Evolutionary conservation across 2,113 vertebrate species (phyloP).

Genomic region (Channa maculata): DNA sequence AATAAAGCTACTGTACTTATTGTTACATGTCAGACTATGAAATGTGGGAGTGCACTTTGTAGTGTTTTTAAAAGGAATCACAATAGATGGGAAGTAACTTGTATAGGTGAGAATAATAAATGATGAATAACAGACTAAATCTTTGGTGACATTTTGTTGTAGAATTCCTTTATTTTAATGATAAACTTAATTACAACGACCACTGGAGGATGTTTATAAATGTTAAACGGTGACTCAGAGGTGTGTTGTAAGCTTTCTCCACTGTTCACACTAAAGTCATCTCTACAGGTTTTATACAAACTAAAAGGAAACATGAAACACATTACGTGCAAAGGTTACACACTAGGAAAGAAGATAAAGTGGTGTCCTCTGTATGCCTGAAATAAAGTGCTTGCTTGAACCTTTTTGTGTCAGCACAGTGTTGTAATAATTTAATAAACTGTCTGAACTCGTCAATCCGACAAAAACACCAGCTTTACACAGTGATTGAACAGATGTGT

Average conservation of each 20-base stretch:
- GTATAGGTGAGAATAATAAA: slow-evolving; percentile 2
- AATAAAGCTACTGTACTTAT: slow-evolving; percentile 14
- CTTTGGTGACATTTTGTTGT: neutral
- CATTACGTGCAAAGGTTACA: neutral
- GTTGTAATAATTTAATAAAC: too few species aligned
- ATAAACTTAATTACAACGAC: neutral
- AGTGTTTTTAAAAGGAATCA: slow-evolving; percentile 11
- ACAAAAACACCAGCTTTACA: neutral
- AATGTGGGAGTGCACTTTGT: slow-evolving; percentile 42
- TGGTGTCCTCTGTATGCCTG: neutral
- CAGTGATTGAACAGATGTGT: neutral
- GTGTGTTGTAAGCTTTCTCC: neutral
- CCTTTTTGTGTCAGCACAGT: neutral
- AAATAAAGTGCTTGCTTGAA: neutral
- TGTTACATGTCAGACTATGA: slow-evolving; percentile 14
- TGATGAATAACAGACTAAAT: neutral
- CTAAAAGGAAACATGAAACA: neutral
- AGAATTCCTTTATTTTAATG: neutral
- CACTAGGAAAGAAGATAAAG: neutral
- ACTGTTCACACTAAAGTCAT: neutral
- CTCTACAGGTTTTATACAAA: neutral
- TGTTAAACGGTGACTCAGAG: neutral
- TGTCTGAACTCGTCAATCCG: neutral
- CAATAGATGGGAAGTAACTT: slow-evolving; percentile 32
- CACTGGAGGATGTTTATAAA: neutral